Percentiles rank a stretch among this genome's conserved stretches.
Conservation (phyloP, 30 jellyfish, hydroid and myxozoan genomes). For the Nemopilema nomurai region DNA sequence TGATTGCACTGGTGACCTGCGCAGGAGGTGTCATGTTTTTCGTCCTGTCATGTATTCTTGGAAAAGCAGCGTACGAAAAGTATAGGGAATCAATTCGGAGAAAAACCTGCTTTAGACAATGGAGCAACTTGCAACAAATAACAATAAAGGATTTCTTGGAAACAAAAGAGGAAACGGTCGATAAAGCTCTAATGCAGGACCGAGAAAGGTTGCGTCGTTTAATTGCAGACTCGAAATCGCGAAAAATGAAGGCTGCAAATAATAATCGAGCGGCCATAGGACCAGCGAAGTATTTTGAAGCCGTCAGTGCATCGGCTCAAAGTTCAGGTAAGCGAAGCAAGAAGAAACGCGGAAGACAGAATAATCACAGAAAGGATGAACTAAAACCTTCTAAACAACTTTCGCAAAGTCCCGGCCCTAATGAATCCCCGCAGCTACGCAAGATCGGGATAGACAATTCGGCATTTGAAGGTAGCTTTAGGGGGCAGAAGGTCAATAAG, state of each 20-base stretch:
- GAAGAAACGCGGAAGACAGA: background rate
- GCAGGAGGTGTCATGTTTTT: conserved; percentile 17
- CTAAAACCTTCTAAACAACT: background rate
- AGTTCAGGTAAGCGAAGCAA: background rate
- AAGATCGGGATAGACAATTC: conserved; percentile 13
- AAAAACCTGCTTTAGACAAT: background rate
- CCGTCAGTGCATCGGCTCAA: background rate
- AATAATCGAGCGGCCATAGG: background rate
- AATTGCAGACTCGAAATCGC: background rate
- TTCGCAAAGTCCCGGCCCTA: background rate
- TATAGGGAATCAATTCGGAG: background rate
- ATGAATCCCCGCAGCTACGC: background rate
- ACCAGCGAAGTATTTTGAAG: background rate
- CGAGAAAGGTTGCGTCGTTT: background rate
- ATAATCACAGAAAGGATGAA: background rate
- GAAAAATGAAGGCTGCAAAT: background rate
- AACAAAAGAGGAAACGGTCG: background rate
- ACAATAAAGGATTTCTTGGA: conserved; percentile 12
- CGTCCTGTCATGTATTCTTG: conserved; percentile 3
- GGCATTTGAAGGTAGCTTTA: background rate
- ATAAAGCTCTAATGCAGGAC: background rate
- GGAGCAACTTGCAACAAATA: background rate
- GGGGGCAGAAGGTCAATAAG: background rate
- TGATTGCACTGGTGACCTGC: conserved; percentile 16
- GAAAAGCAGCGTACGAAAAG: conserved; percentile 1